Percentiles rank a stretch among this genome's conserved stretches.
These are phyloP conservation scores for Labeo calbasu DNA, from an alignment of 2,797 vertebrate species.

Conservation along the genomic window DNA sequence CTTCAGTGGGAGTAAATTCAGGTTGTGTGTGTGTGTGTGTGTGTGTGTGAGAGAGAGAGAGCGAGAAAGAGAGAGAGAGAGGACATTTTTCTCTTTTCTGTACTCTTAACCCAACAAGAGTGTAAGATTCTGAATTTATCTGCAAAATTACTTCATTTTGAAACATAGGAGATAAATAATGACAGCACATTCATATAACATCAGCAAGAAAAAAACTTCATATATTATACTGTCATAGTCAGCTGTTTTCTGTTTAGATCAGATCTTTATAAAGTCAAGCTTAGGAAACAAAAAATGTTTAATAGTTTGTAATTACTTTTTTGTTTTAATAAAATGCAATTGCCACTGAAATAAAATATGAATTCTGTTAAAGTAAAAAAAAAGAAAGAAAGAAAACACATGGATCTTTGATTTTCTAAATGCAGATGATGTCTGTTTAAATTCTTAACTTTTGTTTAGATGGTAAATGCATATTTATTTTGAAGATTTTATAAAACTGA, in stretches of 20 bases:
- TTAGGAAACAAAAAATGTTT: conserved; percentile 13
- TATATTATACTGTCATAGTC: neutral
- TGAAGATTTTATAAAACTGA: conserved; percentile 31
- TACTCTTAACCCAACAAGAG: conserved; percentile 1
- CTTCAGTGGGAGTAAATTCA: neutral
- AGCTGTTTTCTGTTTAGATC: conserved; percentile 1
- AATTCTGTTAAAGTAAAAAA: neutral
- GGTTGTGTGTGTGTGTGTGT: neutral
- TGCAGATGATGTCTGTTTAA: conserved; percentile 12
- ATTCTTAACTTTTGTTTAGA: conserved; percentile 27
- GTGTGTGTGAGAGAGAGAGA: neutral
- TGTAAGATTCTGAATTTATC: conserved; percentile 7
- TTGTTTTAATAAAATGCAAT: neutral
- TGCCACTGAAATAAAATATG: neutral
- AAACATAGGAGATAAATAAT: conserved; percentile 12
- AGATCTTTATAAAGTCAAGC: neutral
- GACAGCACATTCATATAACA: conserved; percentile 17
- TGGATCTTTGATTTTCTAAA: conserved; percentile 23
- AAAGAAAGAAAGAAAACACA: neutral
- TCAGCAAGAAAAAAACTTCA: neutral
- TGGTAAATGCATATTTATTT: conserved; percentile 26
- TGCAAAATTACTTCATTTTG: conserved; percentile 11
- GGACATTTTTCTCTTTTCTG: neutral
- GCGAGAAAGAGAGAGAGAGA: neutral
- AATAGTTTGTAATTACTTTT: conserved; percentile 20